phyloP scores from a whole-genome alignment of 2,888 invertebrate genomes.

The Drosophila lacicola region DNA sequence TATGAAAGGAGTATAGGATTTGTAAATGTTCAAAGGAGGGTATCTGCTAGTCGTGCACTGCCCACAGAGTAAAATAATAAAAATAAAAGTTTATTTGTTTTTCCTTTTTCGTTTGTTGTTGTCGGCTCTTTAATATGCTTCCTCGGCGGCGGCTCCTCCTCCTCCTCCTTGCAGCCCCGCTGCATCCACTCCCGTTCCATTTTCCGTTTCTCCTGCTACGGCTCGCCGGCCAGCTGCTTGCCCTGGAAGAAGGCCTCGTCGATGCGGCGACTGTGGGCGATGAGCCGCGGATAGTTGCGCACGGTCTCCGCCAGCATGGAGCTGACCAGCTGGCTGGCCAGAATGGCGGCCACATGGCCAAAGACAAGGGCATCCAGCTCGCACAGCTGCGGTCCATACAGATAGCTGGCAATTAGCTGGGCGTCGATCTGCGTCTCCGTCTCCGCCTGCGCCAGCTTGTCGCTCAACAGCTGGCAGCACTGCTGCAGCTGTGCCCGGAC shows the following conservation, averaged over 20 bases:
- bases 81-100: slow-evolving; percentile 12
- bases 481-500: slow-evolving; percentile 89
- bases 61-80: slow-evolving; percentile 16
- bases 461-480: slow-evolving; percentile 93
- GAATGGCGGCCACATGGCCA: slow-evolving; percentile 96
- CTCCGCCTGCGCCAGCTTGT: slow-evolving; percentile 88
- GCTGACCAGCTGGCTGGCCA: slow-evolving; percentile 94
- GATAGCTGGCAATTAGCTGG: slow-evolving; percentile 87
- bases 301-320: slow-evolving; percentile 65
- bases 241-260: slow-evolving; percentile 26
- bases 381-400: slow-evolving; percentile 91
- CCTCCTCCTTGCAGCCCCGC: no score
- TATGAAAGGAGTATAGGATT: no score
- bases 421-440: no score
- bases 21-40: no score
- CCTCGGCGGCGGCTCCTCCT: no score
- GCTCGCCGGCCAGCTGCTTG: slow-evolving; percentile 13
- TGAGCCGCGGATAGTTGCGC: slow-evolving; percentile 19
- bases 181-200: no score
- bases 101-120: neutral
- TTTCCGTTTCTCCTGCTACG: neutral
- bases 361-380: slow-evolving; percentile 97
- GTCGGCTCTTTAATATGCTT: neutral
- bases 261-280: slow-evolving; percentile 31
- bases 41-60: no score